Base-by-base conservation (phyloP, 2,888 invertebrate species). In the Stomorhina lunata region DNA sequence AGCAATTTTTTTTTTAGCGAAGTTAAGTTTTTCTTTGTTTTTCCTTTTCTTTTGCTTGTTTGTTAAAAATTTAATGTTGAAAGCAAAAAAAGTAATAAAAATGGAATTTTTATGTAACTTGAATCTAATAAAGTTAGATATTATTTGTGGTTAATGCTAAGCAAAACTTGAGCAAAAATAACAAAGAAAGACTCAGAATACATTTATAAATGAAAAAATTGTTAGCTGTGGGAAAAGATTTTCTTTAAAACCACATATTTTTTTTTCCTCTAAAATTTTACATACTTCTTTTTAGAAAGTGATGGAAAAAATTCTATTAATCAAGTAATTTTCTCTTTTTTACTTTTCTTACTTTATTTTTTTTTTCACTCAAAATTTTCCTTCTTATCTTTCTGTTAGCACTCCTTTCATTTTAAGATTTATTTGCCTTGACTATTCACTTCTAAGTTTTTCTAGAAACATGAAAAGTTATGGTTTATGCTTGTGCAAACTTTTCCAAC, bases 101-200 rank as follows among this genome's bases (percentile, higher is more conserved):
- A 20, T 0, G 20, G 22, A 43, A 66, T 48, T 66, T 66, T 66
- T 76, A 50, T 57, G 12, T 59, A 59, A 59, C 34, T 37, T 12
- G 34, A 59, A 25, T 76, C 66, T 76, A 68, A 76, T 76, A 76
- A 76, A 76, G 66, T 76, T 68, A 76, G 59, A 59, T 59, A 37
- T 22, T 59, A 59, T 66, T 76, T 59, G 59, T 15, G 66, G 68
- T 48, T 76, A 76, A 68, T 50, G 68, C 37, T 68, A 59, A n/a
- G n/a, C n/a, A n/a, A 50, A 76, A 57, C 20, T 55, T 43, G 12
- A 65, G 34, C 43, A 73, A 73, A 48, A 63, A 43, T 10, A 29
- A 27, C 22, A 53, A 7, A 27, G 5, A 22, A 48, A 12, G 22
- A 48, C n/a, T n/a, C n/a, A n/a, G n/a, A n/a, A n/a, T 37, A 12